Base-by-base conservation (phyloP, 2,113 vertebrate genomes). In the Calcarius ornatus region DNA sequence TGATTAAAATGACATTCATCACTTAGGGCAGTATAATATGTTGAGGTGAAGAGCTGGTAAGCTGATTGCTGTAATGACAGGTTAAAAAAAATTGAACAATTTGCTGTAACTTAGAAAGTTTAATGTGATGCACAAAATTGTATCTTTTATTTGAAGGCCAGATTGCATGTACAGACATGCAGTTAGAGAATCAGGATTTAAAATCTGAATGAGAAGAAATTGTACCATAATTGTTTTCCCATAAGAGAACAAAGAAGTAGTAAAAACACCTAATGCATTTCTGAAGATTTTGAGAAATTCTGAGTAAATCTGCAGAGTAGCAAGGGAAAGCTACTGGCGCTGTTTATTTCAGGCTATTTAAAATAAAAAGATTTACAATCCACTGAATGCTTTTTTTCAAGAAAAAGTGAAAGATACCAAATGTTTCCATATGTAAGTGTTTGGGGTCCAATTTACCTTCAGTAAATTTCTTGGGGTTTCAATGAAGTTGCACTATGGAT, bases 31-130 rank as follows among this genome's bases (percentile, higher is more conserved):
- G 64, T 27, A 33, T 21, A 18, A 48, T 83, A 81, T 25, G 11
- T 47, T 28, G 40, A 95, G 92, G 86, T 92, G 78, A 94, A 86
- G 57, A 92, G 56, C 86, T 90, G 91, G 73, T 95, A 77, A 88
- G 66, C 71, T 95, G 97, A 98, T 97, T 96, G 88, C 94, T 94
- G 56, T 95, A 90, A 97, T 91, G 94, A 81, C 77, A 70, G 61
- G 94, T 64, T 59, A 86, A 77, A 96, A 96, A 91, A 98, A 98
- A 97, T 97, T 95, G 97, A 95, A 94, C 97, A 97, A 97, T 97
- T 97, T 98, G 92, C 93, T 95, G 93, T 92, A 97, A 98, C 98
- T 97, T 96, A 92, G 71, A 78, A 92, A 95, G 91, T 95, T 94
- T 92, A 97, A 95, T 5, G 9, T 76, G 48, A 91, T 92, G 91